Conservation (phyloP, 1,140 invertebrate species). For the Rhagoletis zephyria region DNA sequence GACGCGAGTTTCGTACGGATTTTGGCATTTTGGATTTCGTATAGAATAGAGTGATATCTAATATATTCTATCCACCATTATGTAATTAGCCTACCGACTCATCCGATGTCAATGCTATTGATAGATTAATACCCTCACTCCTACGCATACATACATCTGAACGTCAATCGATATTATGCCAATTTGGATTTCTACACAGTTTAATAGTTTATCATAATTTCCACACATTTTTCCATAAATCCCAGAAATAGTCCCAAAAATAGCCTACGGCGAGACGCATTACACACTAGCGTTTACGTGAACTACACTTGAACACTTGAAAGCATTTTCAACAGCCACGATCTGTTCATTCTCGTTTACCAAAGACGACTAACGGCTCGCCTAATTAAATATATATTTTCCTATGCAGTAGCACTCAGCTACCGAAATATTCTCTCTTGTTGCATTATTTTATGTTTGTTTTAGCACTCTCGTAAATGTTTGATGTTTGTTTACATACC, state of each 20-base stretch:
- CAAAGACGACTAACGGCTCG: background rate
- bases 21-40: constrained; percentile 54
- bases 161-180: background rate
- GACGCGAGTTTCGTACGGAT: constrained; percentile 54
- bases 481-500: constrained; percentile 21
- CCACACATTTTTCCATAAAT: constrained; percentile 17
- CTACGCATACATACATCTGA: background rate
- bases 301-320: constrained; percentile 23
- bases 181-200: background rate
- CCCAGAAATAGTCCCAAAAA: background rate
- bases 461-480: background rate
- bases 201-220: background rate
- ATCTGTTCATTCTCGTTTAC: constrained; percentile 13
- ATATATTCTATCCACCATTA: constrained; percentile 11
- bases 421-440: constrained; percentile 19
- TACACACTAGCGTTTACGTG: background rate
- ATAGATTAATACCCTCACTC: background rate
- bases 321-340: background rate
- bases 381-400: background rate
- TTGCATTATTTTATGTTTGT: constrained; percentile 20
- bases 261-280: constrained; percentile 15
- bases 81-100: background rate
- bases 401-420: constrained; percentile 3
- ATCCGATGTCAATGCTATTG: background rate
- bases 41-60: background rate